A percentile compares a stretch with the other conserved stretches of the same genome.
phyloP scores from a whole-genome alignment of 2,888 invertebrate genomes.

The Lasioglossum pauxillum region DNA sequence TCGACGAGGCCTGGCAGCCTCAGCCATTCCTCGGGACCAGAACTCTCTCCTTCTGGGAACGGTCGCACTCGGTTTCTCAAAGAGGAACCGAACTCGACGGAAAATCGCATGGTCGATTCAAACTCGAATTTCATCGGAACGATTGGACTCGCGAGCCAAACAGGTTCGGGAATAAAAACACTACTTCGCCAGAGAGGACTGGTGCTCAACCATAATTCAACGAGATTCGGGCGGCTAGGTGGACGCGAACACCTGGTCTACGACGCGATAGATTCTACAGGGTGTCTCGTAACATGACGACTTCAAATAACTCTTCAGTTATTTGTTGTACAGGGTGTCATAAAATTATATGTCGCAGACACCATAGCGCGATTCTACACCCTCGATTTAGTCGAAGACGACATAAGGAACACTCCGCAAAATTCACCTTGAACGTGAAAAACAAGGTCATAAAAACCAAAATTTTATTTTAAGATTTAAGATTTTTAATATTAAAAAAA shows the following conservation, averaged over 20 bases:
- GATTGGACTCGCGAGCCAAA: background rate
- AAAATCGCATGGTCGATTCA: background rate
- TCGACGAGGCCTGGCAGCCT: constrained; percentile 18
- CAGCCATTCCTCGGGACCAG: background rate
- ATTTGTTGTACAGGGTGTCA: too few relatives aligned
- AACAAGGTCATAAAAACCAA: too few relatives aligned
- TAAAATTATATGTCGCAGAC: too few relatives aligned
- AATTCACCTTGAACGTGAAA: too few relatives aligned
- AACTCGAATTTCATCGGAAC: background rate
- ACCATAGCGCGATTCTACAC: too few relatives aligned
- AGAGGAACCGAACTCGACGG: background rate
- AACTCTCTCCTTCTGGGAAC: background rate
- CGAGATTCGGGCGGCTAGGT: background rate
- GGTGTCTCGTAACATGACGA: too few relatives aligned
- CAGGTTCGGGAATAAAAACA: background rate
- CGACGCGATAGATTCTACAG: background rate
- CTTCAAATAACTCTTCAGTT: too few relatives aligned
- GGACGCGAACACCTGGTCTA: background rate
- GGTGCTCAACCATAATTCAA: background rate
- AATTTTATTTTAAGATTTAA: too few relatives aligned
- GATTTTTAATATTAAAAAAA: too few relatives aligned
- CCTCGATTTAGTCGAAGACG: too few relatives aligned
- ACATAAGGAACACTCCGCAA: too few relatives aligned
- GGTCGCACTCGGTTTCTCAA: background rate
- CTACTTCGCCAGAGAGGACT: background rate